Evolutionary conservation across 2,888 invertebrate species (phyloP).

Genomic region (Opisthograptis luteolata): DNA sequence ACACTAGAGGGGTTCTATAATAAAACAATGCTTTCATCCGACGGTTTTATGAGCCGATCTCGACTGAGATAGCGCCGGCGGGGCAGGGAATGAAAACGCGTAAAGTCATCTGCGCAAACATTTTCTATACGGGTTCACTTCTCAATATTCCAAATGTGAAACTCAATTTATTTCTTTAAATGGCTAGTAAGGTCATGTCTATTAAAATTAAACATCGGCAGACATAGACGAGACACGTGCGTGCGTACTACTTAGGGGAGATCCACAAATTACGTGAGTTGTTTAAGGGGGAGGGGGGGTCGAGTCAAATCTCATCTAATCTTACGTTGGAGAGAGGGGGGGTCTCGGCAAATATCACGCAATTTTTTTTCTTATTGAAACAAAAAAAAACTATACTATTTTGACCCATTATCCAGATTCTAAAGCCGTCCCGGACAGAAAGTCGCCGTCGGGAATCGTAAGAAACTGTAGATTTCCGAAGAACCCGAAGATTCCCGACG

Average conservation of each 20-base stretch:
- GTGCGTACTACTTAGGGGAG: constrained; percentile 31
- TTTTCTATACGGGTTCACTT: constrained; percentile 2
- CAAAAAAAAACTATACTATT: no score
- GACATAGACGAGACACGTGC: constrained; percentile 44
- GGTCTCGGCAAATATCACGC: no score
- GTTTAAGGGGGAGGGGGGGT: no score
- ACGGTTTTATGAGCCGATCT: constrained; percentile 68
- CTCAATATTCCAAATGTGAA: constrained; percentile 7
- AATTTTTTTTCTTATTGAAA: no score
- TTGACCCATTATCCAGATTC: no score
- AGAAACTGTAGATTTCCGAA: no score
- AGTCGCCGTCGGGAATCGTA: no score
- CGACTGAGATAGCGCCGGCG: constrained; percentile 57
- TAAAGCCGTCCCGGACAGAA: no score
- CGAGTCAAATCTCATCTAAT: no score
- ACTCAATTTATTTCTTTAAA: constrained; percentile 2
- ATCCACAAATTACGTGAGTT: no score
- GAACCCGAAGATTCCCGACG: no score
- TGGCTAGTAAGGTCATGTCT: constrained; percentile 11
- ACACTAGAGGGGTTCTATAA: constrained; percentile 58
- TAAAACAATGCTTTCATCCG: constrained; percentile 66
- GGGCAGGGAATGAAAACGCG: constrained; percentile 65
- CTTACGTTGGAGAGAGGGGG: no score
- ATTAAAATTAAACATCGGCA: constrained; percentile 29
- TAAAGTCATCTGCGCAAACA: constrained; percentile 53